Evolutionary conservation across 2,113 vertebrate species (phyloP).

Genomic region (Microcebus tavaratra): DNA sequence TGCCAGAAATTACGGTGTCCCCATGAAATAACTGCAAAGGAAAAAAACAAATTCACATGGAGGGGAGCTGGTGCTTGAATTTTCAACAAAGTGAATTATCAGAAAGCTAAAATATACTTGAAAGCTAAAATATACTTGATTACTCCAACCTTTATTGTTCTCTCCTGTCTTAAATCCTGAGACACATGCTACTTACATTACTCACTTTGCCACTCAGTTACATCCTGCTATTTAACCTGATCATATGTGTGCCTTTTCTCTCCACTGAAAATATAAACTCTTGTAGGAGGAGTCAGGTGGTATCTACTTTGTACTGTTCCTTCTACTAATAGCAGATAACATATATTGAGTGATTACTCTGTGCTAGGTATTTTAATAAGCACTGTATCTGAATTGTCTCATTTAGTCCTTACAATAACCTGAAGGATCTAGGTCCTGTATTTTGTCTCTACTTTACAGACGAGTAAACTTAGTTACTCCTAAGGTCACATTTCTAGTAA

Average conservation of each 20-base stretch:
- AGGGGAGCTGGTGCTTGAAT: not conserved
- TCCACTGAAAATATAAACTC: constrained; percentile 29
- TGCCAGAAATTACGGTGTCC: not conserved
- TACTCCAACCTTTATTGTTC: not conserved
- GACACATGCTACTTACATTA: not conserved
- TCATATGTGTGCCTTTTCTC: not conserved
- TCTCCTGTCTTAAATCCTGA: not conserved
- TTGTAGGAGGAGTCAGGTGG: not conserved
- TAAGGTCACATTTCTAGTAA: constrained; percentile 27
- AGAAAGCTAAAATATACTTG: not conserved
- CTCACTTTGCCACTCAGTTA: not conserved
- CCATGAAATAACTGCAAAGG: not conserved
- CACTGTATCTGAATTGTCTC: not conserved
- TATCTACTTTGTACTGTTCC: not conserved
- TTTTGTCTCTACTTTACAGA: not conserved
- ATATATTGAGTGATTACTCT: not conserved
- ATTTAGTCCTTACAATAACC: not conserved
- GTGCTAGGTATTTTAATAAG: not conserved
- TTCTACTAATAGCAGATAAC: not conserved
- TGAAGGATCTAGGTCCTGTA: not conserved
- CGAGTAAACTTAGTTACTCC: not conserved
- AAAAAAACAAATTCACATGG: not conserved
- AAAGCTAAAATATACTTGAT: not conserved
- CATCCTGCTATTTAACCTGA: not conserved
- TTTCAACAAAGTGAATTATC: not conserved